A percentile compares a stretch with the other conserved stretches of the same genome.
phyloP scores from a whole-genome alignment of 2,888 invertebrate genomes.

The Plagodis pulveraria region DNA sequence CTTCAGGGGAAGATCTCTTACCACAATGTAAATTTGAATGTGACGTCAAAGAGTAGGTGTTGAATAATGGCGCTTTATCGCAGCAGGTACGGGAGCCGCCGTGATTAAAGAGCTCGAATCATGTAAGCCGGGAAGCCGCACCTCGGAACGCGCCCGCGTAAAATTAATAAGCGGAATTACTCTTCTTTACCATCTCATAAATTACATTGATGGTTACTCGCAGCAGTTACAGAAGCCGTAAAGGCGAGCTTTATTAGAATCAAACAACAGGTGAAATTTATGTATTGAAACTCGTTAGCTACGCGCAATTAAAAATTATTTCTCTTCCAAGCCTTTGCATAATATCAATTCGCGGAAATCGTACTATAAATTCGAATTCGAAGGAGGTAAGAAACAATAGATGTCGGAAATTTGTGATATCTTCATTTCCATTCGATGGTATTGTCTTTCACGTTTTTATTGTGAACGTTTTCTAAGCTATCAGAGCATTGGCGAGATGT shows the following conservation, averaged over 20 bases:
- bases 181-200: slow-evolving; percentile 76
- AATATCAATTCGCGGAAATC: slow-evolving; percentile 20
- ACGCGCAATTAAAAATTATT: slow-evolving; percentile 31
- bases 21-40: slow-evolving; percentile 42
- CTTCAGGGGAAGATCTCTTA: too few species aligned
- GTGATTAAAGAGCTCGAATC: slow-evolving; percentile 67
- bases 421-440: slow-evolving; percentile 64
- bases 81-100: slow-evolving; percentile 31
- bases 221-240: slow-evolving; percentile 69
- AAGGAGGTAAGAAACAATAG: slow-evolving; percentile 49
- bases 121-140: slow-evolving; percentile 70
- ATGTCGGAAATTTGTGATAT: slow-evolving; percentile 57
- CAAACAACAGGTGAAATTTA: slow-evolving; percentile 62
- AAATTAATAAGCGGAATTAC: slow-evolving; percentile 81
- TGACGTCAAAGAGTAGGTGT: slow-evolving; percentile 46
- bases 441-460: slow-evolving; percentile 74
- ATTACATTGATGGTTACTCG: slow-evolving; percentile 75
- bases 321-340: slow-evolving; percentile 17
- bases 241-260: slow-evolving; percentile 70
- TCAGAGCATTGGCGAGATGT: slow-evolving; percentile 67
- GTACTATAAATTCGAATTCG: slow-evolving; percentile 44
- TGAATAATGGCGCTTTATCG: slow-evolving; percentile 54
- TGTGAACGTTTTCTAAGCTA: slow-evolving; percentile 75
- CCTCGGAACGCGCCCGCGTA: slow-evolving; percentile 61
- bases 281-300: slow-evolving; percentile 31